Percentiles rank a stretch among this genome's conserved stretches.
phyloP scores from a whole-genome alignment of 1,140 invertebrate species.

The Camponotus pennsylvanicus region DNA sequence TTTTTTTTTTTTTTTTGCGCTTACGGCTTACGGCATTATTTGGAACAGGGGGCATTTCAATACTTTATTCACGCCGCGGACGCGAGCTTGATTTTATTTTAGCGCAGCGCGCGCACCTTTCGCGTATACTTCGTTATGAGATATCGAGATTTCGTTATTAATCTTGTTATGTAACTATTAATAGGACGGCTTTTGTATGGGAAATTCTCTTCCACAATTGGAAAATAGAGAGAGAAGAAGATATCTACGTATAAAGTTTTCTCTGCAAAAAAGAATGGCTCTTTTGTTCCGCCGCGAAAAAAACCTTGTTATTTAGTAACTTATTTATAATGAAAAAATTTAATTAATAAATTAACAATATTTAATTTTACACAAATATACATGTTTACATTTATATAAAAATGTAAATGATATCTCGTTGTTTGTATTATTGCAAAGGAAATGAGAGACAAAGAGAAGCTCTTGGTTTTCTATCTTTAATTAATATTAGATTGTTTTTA shows the following conservation, averaged over 20 bases:
- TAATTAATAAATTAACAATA: too few species aligned
- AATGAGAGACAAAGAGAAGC: too few species aligned
- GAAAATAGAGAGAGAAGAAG: not conserved
- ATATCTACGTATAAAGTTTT: not conserved
- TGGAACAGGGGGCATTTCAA: constrained; percentile 7
- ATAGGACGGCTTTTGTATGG: not conserved
- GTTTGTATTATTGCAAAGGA: too few species aligned
- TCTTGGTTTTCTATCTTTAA: too few species aligned
- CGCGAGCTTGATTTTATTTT: constrained; percentile 14
- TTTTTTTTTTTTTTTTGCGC: not conserved
- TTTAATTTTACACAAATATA: too few species aligned
- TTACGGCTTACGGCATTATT: constrained; percentile 41
- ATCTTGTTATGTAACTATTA: not conserved
- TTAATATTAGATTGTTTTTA: too few species aligned
- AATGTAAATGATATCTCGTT: too few species aligned
- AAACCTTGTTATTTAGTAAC: too few species aligned
- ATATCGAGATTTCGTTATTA: not conserved
- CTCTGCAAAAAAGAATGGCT: not conserved
- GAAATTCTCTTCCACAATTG: not conserved
- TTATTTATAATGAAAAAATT: not conserved
- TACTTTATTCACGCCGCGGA: constrained; percentile 18
- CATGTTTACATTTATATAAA: too few species aligned
- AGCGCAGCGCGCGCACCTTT: not conserved
- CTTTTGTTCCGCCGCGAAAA: too few species aligned
- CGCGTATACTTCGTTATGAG: not conserved